Conservation (phyloP, 2,113 vertebrate species). For the Platycercus adscitus region DNA sequence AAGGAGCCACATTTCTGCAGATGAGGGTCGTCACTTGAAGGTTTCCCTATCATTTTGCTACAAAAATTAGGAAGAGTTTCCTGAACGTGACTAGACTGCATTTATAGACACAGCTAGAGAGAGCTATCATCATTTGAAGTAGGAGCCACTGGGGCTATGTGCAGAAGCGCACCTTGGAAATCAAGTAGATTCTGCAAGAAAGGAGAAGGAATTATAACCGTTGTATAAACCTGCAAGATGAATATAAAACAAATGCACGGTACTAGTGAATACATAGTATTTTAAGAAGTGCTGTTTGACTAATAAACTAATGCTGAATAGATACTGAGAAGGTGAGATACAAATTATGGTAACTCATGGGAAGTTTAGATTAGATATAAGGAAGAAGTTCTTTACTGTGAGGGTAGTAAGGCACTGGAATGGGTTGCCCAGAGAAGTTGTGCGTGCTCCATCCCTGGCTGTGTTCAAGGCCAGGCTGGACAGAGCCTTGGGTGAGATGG, state of each 20-base stretch:
- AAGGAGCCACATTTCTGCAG: neutral
- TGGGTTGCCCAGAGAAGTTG: neutral
- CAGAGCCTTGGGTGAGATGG: no score
- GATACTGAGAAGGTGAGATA: neutral
- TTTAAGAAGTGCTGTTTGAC: neutral
- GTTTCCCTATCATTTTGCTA: neutral
- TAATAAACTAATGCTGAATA: neutral
- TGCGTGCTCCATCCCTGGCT: no score
- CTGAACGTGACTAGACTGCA: neutral
- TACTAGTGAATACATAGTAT: neutral
- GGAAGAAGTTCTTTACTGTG: neutral
- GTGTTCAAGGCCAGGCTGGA: no score
- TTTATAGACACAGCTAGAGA: neutral
- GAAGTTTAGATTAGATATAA: neutral
- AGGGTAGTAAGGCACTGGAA: neutral
- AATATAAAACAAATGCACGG: neutral
- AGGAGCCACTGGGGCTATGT: accelerated
- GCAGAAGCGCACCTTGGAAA: neutral
- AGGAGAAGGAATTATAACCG: neutral
- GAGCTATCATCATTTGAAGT: neutral
- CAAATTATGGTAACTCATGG: neutral
- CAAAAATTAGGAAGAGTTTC: neutral
- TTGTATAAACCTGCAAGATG: neutral
- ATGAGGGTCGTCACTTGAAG: neutral
- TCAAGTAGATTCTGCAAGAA: neutral